Evolutionary conservation across 1,140 invertebrate species (phyloP), one percentile per base, ranked within the genome.

Genomic region (Sinonovacula constricta): DNA sequence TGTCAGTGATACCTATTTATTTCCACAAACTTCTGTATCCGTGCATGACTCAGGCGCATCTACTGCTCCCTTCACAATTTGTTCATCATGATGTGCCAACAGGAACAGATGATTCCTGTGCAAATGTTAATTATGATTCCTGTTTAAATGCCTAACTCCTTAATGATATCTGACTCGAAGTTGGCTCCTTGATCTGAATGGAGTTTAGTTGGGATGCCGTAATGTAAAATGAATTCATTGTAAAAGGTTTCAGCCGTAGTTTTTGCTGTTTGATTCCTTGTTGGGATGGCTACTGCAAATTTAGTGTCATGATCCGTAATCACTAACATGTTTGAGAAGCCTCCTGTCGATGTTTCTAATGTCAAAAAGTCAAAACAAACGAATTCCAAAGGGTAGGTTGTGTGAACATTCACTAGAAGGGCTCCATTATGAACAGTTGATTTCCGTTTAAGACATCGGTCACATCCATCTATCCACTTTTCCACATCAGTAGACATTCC

Each of bases 261-360:
- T 54, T 39, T 72, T 30, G 67, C 67, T 49, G 75, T 74, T 49
- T 72, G 59, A 28, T 76, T 80, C n/a, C 57, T 69, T n/a, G 79
- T 77, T 33, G 74, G 60, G 15, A 80, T 67, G 2, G 70, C 78
- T 39, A 36, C 3, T 7, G 77, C 54, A 51, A 66, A 82, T 57
- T 65, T 76, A 0, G 71, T 80, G 56, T 70, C 79, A 30, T 79
- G 56, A 39, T 79, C 80, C 22, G 75, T 79, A 14, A 81, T 51
- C 3, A 81, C 67, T 51, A 71, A n/a, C 1, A 79, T 79, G 56
- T 69, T 33, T 5, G 10, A 3, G 18, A 51, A 69, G 5, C 31
- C 24, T 24, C 67, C 77, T 49, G 70, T 79, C 1, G 77, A 56
- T 65, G 49, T 10, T 66, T 79, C 67, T 10, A 71, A 12, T 12